Evolutionary conservation across 64 coral and sea anemone species (phyloP).

Genomic region (Hydrozoanthus tunicans): DNA sequence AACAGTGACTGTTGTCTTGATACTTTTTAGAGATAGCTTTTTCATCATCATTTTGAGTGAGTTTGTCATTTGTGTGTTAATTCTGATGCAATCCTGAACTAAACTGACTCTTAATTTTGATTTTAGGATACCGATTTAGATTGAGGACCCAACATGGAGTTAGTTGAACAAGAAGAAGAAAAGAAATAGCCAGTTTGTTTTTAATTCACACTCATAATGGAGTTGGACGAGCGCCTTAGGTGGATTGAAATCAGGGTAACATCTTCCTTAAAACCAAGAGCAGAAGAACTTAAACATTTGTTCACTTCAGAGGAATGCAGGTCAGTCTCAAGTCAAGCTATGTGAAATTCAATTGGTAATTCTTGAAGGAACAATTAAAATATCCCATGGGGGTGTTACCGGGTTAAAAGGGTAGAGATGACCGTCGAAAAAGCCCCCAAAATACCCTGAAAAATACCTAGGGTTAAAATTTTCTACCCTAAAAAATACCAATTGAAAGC

Average conservation of each 20-base stretch:
- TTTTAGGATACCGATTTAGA: not conserved
- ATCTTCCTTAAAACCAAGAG: slow-evolving; percentile 93
- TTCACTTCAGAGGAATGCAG: slow-evolving; percentile 93
- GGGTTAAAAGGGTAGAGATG: no score
- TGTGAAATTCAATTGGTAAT: not conserved
- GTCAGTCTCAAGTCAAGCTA: slow-evolving; percentile 6
- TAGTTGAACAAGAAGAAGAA: not conserved
- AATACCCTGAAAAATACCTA: no score
- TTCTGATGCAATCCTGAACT: no score
- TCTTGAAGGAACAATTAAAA: no score
- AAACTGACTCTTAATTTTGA: not conserved
- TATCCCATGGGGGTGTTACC: no score
- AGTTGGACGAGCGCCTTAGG: slow-evolving; percentile 88
- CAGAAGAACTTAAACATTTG: slow-evolving; percentile 94
- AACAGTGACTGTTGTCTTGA: no score
- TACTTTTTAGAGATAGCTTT: no score
- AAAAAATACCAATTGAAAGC: no score
- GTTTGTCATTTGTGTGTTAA: no score
- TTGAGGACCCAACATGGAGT: not conserved
- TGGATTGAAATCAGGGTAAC: slow-evolving; percentile 98
- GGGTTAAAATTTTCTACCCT: no score
- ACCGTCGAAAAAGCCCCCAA: no score
- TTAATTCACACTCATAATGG: slow-evolving; percentile 57
- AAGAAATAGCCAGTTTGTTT: slow-evolving; percentile 2
- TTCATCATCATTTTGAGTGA: no score